These are phyloP conservation scores for Macrosteles quadrilineatus DNA, from an alignment of 1,140 invertebrate species.

Conservation along the genomic window DNA sequence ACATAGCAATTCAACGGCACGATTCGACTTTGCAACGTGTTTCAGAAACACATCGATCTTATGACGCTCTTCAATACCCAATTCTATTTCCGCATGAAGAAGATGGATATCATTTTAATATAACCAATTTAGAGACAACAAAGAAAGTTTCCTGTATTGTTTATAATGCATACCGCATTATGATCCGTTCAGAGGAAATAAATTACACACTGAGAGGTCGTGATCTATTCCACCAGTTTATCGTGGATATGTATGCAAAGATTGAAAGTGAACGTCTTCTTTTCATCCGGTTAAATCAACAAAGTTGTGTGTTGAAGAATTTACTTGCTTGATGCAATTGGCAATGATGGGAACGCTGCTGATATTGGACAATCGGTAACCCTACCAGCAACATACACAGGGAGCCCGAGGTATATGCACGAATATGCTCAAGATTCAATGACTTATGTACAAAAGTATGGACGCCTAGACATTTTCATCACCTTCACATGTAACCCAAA, in stretches of 20 bases:
- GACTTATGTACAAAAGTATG: constrained; percentile 28
- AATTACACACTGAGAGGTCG: constrained; percentile 46
- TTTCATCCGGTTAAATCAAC: constrained; percentile 51
- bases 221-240: constrained; percentile 50
- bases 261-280: constrained; percentile 51
- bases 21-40: constrained; percentile 50
- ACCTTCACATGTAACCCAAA: constrained; percentile 53
- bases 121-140: constrained; percentile 40
- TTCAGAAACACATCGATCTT: constrained; percentile 49
- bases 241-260: constrained; percentile 52
- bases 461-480: constrained; percentile 42
- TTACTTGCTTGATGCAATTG: constrained; percentile 48
- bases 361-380: constrained; percentile 44
- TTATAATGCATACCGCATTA: constrained; percentile 50
- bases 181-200: constrained; percentile 46
- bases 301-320: constrained; percentile 52
- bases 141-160: constrained; percentile 46
- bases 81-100: constrained; percentile 55
- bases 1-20: constrained; percentile 51
- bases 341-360: constrained; percentile 32
- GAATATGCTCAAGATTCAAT: constrained; percentile 27
- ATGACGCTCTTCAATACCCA: too few relatives aligned
- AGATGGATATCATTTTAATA: constrained; percentile 51
- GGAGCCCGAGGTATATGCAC: constrained; percentile 50
- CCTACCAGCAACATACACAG: constrained; percentile 51